Evolutionary conservation across 2,888 invertebrate species (phyloP).

Genomic region (Tenthredo notha): DNA sequence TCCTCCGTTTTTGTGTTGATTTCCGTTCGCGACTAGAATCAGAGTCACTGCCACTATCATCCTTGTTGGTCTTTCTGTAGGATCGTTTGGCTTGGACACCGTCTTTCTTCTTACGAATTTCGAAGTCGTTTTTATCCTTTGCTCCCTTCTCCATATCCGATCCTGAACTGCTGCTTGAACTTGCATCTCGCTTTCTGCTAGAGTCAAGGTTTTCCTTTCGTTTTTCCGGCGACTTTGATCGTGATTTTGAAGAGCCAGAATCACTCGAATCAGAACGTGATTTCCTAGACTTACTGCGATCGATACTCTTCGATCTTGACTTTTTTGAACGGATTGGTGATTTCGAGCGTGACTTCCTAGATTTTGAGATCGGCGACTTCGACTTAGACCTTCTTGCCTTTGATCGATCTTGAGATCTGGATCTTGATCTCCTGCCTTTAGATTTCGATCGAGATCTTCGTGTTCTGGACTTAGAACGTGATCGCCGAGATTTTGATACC

Average conservation of each 20-base stretch:
- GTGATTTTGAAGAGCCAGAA: conserved; percentile 72
- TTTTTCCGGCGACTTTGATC: conserved; percentile 73
- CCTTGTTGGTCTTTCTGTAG: conserved; percentile 90
- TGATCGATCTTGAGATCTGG: conserved; percentile 70
- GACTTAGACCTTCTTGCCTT: conserved; percentile 72
- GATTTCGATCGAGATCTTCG: conserved; percentile 67
- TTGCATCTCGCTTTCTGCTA: conserved; percentile 67
- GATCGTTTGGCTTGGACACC: conserved; percentile 93
- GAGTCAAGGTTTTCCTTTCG: conserved; percentile 68
- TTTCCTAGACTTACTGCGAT: conserved; percentile 76
- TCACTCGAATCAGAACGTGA: conserved; percentile 75
- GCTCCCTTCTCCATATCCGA: conserved; percentile 71
- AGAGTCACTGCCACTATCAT: conserved; percentile 85
- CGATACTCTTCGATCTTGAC: conserved; percentile 69
- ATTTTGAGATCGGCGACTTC: conserved; percentile 69
- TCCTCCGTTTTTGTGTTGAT: conserved; percentile 72
- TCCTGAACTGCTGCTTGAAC: conserved; percentile 69
- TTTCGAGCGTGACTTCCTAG: conserved; percentile 74
- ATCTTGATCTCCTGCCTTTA: conserved; percentile 68
- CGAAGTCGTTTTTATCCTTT: conserved; percentile 82
- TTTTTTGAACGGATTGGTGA: conserved; percentile 58
- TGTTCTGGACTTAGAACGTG: conserved; percentile 68
- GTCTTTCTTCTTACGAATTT: conserved; percentile 88
- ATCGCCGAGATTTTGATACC: conserved; percentile 64
- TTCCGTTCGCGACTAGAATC: conserved; percentile 82